Evolutionary conservation across 1,140 invertebrate species (phyloP).

Genomic region (Ditylenchus dipsaci): DNA sequence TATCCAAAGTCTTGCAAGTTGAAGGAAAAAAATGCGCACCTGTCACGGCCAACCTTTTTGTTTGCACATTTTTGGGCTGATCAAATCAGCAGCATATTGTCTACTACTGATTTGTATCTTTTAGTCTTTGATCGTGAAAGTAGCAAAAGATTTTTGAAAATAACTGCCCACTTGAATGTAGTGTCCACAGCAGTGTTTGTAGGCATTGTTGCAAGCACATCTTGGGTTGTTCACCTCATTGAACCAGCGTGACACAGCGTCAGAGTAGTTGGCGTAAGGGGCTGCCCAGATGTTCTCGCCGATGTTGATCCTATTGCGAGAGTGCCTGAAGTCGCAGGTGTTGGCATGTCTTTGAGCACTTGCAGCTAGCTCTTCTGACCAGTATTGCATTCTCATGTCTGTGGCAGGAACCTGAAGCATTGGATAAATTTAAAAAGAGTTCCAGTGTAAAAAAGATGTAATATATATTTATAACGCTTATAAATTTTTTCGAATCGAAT

Average conservation of each 20-base stretch:
- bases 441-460: background rate
- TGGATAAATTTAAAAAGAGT: background rate
- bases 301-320: conserved; percentile 52
- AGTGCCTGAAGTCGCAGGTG: conserved; percentile 57
- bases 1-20: too few relatives aligned
- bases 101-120: too few relatives aligned
- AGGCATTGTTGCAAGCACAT: conserved; percentile 54
- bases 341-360: conserved; percentile 56
- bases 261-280: conserved; percentile 56
- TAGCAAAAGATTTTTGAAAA: too few relatives aligned
- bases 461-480: background rate
- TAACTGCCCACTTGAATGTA: conserved; percentile 51
- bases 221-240: conserved; percentile 57
- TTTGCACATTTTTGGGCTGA: too few relatives aligned
- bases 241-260: conserved; percentile 55
- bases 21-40: too few relatives aligned
- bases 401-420: conserved; percentile 54
- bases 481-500: too few relatives aligned
- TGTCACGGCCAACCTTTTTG: too few relatives aligned
- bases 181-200: conserved; percentile 58
- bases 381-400: conserved; percentile 57
- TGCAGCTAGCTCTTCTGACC: conserved; percentile 54
- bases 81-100: too few relatives aligned
- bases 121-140: too few relatives aligned
- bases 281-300: conserved; percentile 57